Base-by-base conservation (phyloP, 1,140 invertebrate genomes). In the Pseudomyrmex gracilis region DNA sequence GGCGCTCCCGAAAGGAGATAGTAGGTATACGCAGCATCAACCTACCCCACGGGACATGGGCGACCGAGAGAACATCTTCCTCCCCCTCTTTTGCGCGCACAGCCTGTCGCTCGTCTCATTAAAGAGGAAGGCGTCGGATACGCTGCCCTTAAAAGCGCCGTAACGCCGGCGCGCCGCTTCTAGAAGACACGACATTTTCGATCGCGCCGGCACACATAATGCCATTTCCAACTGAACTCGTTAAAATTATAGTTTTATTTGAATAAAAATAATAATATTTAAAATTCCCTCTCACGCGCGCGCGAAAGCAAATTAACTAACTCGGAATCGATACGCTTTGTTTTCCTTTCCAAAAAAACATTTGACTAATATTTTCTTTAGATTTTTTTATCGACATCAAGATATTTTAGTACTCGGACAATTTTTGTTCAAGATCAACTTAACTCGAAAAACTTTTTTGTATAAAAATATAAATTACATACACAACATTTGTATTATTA, bases 11-110 rank as follows among this genome's bases (percentile, higher is more conserved):
- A 91, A 91, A 90, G 71, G 80, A 92, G 91, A 91, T 76, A 82
- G 88, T 89, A 84, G 82, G 82, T 89, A 84, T 84, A 88, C 87
- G 85, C 86, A 74, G 77, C 87, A 85, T 83, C 87, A 90, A 88
- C 87, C 90, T 91, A 92, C 90, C 92, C 89, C 90, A 90, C 87
- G 92, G 83, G 91, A 92, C 88, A 86, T 86, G 89, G 88, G 89
- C 91, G 85, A 90, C 84, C 87, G 77, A 89, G 87, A 85, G 71
- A 77, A 78, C 86, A 58, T 73, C 85, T 88, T 78, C 34, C 83
- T 53, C 73, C 64, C 53, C 63, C 80, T 57, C 80, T 84, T 67
- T 49, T 34, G 34, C 15, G 68, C 70, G 66, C 86, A n/a, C 73
- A 86, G 55, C 76, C 70, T 64, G 68, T 82, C 60, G 82, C 78